phyloP scores from a whole-genome alignment of 2,113 vertebrate species.

The Aspidoscelis tigris region DNA sequence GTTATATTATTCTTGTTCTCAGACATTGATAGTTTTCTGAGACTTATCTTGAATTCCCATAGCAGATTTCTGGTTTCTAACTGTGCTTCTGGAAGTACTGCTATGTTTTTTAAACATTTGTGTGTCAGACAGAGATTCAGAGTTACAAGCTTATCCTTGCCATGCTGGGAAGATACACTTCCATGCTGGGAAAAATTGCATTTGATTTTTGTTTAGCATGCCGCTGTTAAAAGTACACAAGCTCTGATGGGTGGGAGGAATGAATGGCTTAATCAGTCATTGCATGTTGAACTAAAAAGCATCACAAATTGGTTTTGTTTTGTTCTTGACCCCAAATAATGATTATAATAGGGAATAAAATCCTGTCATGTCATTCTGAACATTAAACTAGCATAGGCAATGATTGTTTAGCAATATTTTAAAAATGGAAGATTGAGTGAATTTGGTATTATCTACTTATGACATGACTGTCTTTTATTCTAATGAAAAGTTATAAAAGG shows the following conservation, averaged over 20 bases:
- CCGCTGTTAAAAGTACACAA: background rate
- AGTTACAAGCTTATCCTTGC: background rate
- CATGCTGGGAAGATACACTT: background rate
- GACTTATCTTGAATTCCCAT: constrained; percentile 21
- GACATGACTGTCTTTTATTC: background rate
- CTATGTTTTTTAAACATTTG: background rate
- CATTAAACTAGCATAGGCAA: background rate
- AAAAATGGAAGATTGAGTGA: background rate
- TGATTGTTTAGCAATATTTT: background rate
- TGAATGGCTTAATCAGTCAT: background rate
- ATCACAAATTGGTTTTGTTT: background rate
- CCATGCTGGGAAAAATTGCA: background rate
- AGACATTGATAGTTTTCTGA: constrained; percentile 15
- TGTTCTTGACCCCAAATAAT: background rate
- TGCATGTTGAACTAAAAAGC: background rate
- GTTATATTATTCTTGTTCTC: constrained; percentile 2
- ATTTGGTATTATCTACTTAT: background rate
- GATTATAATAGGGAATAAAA: background rate
- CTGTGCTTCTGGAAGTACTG: background rate
- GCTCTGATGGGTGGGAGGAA: background rate
- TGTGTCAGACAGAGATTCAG: constrained; percentile 2
- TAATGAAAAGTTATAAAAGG: background rate
- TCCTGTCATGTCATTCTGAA: background rate
- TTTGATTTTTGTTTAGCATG: background rate
- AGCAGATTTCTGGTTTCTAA: constrained; percentile 13